Evolutionary conservation across 2,113 vertebrate genomes (phyloP), one percentile per base, ranked within the genome.

Genomic region (Archocentrus centrarchus): DNA sequence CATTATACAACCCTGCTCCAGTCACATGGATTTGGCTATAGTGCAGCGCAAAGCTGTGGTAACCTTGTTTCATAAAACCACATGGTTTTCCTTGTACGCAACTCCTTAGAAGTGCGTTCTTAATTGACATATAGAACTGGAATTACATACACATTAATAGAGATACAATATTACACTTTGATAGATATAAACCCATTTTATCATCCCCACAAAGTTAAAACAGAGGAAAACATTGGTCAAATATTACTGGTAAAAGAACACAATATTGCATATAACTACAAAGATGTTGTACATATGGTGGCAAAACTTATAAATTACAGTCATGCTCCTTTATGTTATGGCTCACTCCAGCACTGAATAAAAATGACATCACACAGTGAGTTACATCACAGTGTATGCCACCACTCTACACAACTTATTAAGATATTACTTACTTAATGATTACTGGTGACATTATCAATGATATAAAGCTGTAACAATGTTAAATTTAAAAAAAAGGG

Each of bases 1-100:
- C 84, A 87, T 94, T 94, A 94, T 88, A 93, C 93, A 95, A 93
- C 79, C 59, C 79, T 68, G 87, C 86, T 85, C 85, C 87, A 63
- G 90, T 93, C 92, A 93, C 92, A 93, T 93, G 92, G 91, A 91
- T 86, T 55, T 55, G 57, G 80, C 78, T 77, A 35, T 9, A 81
- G 86, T 50, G 85, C 81, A 66, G 77, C 81, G 79, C 66, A 57
- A 55, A 80, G 79, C 81, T 64, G 30, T 18, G 17, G 47, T 50
- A 82, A 90, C 80, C 81, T 22, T 82, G 79, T 92, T 93, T 92
- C 87, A 92, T 88, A 90, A 94, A 93, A 79, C 59, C 82, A 81
- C 88, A 91, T 68, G 89, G 63, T 64, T 80, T 61, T 11, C 55
- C 44, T 73, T 59, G 35, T 2, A 78, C 24, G 63, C 53, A 47